Base-by-base conservation (phyloP, 2,113 vertebrate species). In the Athene noctua region DNA sequence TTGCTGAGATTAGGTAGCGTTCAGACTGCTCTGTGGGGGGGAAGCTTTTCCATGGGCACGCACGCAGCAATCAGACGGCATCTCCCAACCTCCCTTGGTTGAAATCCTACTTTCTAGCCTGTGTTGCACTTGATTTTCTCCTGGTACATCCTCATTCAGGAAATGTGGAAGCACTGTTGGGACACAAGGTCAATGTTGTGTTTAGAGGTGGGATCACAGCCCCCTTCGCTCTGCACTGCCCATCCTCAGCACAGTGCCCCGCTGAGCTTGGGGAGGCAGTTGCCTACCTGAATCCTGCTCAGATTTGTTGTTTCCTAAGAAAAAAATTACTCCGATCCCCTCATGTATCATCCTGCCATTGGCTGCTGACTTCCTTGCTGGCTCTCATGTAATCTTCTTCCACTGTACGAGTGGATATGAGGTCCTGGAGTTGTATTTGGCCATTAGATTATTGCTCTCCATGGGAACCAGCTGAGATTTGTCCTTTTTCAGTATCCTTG, bases 351-450 rank as follows among this genome's bases (percentile, higher is more conserved):
- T 36, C 66, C 72, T 62, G 42, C 78, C 26, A 7, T 42, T 0
- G 0, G 7, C 80, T 87, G 44, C 63, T 65, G 65, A 54, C 73
- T 67, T 79, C 32, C 57, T 84, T 30, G 17, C 42, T 67, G 66
- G 6, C 20, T 70, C 15, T 74, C 15, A 6, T 26, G 21, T 65
- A 32, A 73, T 65, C 54, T 78, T 5, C 51, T 70, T 34, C 18
- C 32, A 15, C 59, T 0, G 0, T 47, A 9, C 0, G 5, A 78
- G 18, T 2, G 1, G 68, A 65, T 36, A 18, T 13, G 30, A 74
- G 32, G 71, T 34, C 36, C 79, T 88, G 49, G 36, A 79, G 44
- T 42, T 90, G 44, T 51, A 15, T 44, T 46, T 93, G 62, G 18
- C 23, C 92, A 4, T 81, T 87, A 62, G 57, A 27, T 88, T 80